Percentiles rank a stretch among this genome's conserved stretches.
Conservation (phyloP, 2,113 vertebrate genomes). For the Peromyscus maniculatus region DNA sequence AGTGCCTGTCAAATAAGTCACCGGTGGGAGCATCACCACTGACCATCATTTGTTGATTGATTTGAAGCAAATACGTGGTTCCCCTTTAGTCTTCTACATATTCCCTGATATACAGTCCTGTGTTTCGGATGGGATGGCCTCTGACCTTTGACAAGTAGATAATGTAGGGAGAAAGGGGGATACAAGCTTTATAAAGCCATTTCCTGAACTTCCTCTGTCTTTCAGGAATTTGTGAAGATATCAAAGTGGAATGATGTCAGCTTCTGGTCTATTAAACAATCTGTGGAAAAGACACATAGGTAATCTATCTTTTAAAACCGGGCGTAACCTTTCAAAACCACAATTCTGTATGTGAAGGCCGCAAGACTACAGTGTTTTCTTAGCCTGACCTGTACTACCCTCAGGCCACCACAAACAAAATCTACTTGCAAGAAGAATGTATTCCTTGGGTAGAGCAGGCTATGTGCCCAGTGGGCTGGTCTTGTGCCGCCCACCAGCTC, state of each 20-base stretch:
- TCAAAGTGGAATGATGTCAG: constrained; percentile 98
- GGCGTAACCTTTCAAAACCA: background rate
- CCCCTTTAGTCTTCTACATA: constrained; percentile 10
- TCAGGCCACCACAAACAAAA: background rate
- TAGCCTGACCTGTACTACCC: background rate
- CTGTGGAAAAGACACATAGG: constrained; percentile 98
- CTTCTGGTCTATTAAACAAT: constrained; percentile 99
- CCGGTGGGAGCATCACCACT: background rate
- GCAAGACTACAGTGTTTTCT: background rate
- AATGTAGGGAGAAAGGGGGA: background rate
- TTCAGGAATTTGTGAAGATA: constrained; percentile 98
- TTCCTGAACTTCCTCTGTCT: constrained; percentile 54
- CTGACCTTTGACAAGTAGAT: background rate
- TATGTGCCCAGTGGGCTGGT: background rate
- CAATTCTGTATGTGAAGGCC: background rate
- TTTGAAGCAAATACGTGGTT: background rate
- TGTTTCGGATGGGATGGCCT: constrained; percentile 7
- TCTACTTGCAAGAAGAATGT: background rate
- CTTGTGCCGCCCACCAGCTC: background rate
- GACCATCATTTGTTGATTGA: background rate
- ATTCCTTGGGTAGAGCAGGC: background rate
- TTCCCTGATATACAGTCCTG: background rate
- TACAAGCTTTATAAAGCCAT: background rate
- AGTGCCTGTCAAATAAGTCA: background rate
- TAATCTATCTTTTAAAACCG: constrained; percentile 80